Evolutionary conservation across 2,888 invertebrate genomes (phyloP), one percentile per base, ranked within the genome.

Genomic region (Hypomecis punctinalis): DNA sequence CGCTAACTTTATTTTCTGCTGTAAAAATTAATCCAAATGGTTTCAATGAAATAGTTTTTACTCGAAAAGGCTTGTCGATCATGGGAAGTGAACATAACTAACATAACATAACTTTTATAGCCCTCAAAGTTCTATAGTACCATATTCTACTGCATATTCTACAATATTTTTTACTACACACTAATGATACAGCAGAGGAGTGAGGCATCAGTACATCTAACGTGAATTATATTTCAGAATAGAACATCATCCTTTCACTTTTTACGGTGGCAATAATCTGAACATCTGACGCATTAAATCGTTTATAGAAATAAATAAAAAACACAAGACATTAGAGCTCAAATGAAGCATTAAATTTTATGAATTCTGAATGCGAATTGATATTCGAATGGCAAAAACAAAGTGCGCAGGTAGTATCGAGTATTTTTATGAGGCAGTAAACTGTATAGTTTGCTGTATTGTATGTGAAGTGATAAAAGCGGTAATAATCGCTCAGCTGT

Each of bases 231-330:
- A 47, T 60, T 42, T 60, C 39, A 33, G 54, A 52, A 76, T 74
- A 73, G 75, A 74, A 78, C 69, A 76, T 74, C 71, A 75, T 74
- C 82, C 83, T 83, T 83, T 83, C 83, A 83, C 83, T 83, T 81
- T 80, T 77, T 76, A 66, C 61, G 67, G 74, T 73, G 72, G 70
- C 67, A 70, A 72, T 53, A 59, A 59, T 64, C 40, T 56, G 23
- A 61, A 49, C 51, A 54, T 66, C 62, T 60, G 61, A 60, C 67
- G 59, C 59, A 61, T 61, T 61, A 57, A 61, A 49, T 48, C 47
- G 49, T 54, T 33, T 51, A 54, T 47, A 52, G 53, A 42, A 47
- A 54, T 53, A 57, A 48, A 61, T 57, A 55, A 66, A 66, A 62
- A 61, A 61, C 56, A 43, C 47, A 11, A 47, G 51, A 62, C 66